These are phyloP conservation scores for Picathartes gymnocephalus DNA, from an alignment of 2,113 vertebrate species.

Conservation along the genomic window DNA sequence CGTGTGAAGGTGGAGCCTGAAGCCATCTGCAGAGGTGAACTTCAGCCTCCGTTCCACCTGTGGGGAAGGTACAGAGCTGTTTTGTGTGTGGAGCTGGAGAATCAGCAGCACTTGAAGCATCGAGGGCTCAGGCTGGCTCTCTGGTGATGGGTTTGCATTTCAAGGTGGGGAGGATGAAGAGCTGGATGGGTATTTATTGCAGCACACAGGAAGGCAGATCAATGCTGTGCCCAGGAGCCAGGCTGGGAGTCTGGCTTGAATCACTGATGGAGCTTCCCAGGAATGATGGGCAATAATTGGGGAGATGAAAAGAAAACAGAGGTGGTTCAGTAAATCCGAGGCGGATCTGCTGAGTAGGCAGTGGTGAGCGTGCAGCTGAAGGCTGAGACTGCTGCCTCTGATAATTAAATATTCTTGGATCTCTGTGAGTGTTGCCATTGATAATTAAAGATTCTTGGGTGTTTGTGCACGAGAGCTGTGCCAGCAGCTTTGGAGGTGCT, in stretches of 20 bases:
- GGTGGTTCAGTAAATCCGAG: neutral
- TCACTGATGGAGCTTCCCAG: conserved; percentile 34
- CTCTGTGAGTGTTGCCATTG: neutral
- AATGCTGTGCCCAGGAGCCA: neutral
- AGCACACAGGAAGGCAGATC: neutral
- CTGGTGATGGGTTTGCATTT: neutral
- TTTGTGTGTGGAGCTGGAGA: neutral
- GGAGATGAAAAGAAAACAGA: neutral
- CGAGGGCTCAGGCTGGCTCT: neutral
- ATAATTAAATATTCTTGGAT: neutral
- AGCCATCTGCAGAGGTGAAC: neutral
- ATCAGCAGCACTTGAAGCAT: neutral
- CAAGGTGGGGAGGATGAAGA: neutral
- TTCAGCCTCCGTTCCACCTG: neutral
- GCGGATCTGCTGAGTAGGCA: neutral
- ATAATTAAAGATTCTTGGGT: neutral
- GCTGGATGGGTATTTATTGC: neutral
- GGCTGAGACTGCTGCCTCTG: neutral
- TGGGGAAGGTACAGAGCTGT: neutral
- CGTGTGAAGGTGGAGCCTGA: neutral
- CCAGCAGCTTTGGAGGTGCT: neutral
- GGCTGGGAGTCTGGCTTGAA: neutral
- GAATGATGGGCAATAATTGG: neutral
- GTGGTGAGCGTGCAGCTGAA: neutral
- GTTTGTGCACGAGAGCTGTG: rapidly evolving